Conservation (phyloP, 2,888 invertebrate species). For the Adelognathus sp. region DNA sequence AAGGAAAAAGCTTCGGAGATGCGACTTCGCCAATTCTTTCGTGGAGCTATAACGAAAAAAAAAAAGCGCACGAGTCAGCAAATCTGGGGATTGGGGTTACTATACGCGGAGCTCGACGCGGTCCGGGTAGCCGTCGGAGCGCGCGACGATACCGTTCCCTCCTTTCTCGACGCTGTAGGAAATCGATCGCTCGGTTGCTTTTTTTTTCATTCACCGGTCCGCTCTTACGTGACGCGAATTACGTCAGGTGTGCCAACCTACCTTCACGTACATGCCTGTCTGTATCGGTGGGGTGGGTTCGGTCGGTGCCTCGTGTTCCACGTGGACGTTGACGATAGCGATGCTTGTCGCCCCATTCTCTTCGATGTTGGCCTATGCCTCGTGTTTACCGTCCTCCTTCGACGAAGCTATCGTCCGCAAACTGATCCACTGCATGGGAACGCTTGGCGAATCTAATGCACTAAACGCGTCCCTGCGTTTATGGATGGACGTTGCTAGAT, state of each 20-base stretch:
- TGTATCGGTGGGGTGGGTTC: background rate
- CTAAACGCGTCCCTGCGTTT: background rate
- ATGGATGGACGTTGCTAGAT: constrained; percentile 20
- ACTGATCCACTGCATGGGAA: constrained; percentile 48
- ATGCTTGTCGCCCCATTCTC: constrained; percentile 26
- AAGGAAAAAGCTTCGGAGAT: constrained; percentile 17
- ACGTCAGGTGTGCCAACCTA: constrained; percentile 34
- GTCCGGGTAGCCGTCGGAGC: constrained; percentile 30
- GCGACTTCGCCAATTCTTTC: constrained; percentile 23
- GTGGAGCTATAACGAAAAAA: too few relatives aligned
- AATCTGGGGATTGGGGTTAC: constrained; percentile 57
- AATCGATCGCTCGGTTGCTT: constrained; percentile 68
- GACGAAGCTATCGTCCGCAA: constrained; percentile 35
- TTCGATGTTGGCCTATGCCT: constrained; percentile 7
- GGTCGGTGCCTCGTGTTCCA: constrained; percentile 26
- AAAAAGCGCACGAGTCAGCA: constrained; percentile 48
- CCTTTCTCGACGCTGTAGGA: constrained; percentile 36
- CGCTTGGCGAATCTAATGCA: constrained; percentile 17
- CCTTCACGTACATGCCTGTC: background rate
- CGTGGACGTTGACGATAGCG: constrained; percentile 47
- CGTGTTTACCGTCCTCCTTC: background rate
- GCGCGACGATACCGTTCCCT: constrained; percentile 37
- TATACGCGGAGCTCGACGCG: constrained; percentile 40
- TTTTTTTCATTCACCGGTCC: constrained; percentile 72
- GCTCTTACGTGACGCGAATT: constrained; percentile 53